These are phyloP conservation scores for Stratiomys singularior DNA, from an alignment of 2,888 invertebrate genomes.

Conservation along the genomic window DNA sequence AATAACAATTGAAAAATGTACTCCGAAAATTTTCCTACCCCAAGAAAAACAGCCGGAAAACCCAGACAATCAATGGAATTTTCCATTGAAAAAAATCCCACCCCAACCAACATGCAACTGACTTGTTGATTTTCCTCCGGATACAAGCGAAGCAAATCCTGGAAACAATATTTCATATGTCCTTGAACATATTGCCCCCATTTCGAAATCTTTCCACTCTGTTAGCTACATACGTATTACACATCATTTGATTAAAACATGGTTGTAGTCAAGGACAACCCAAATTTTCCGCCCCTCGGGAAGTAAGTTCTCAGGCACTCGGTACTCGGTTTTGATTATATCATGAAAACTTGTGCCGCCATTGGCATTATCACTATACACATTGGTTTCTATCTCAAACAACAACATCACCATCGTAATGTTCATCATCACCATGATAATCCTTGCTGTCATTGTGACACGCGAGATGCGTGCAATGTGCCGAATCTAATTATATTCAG, in stretches of 20 bases:
- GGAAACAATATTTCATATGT: background rate
- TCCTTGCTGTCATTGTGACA: background rate
- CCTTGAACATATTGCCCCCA: constrained; percentile 8
- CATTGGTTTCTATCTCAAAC: background rate
- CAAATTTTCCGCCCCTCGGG: background rate
- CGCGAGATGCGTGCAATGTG: background rate
- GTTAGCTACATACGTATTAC: background rate
- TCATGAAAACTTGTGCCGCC: background rate
- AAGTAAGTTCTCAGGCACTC: background rate
- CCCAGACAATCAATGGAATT: too few relatives aligned
- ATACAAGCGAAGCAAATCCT: background rate
- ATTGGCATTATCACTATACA: background rate
- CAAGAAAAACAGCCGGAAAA: too few relatives aligned
- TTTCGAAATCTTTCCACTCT: background rate
- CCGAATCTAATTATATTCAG: background rate
- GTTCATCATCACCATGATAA: background rate
- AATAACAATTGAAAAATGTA: too few relatives aligned
- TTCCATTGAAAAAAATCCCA: too few relatives aligned
- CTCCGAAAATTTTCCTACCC: too few relatives aligned
- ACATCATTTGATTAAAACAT: background rate
- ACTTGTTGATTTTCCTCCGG: constrained; percentile 4
- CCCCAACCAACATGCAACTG: background rate
- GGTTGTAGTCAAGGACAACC: background rate
- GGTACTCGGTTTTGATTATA: background rate
- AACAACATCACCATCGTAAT: too few relatives aligned